Evolutionary conservation across 2,888 invertebrate genomes (phyloP).

Genomic region (Ophion ventricosus): DNA sequence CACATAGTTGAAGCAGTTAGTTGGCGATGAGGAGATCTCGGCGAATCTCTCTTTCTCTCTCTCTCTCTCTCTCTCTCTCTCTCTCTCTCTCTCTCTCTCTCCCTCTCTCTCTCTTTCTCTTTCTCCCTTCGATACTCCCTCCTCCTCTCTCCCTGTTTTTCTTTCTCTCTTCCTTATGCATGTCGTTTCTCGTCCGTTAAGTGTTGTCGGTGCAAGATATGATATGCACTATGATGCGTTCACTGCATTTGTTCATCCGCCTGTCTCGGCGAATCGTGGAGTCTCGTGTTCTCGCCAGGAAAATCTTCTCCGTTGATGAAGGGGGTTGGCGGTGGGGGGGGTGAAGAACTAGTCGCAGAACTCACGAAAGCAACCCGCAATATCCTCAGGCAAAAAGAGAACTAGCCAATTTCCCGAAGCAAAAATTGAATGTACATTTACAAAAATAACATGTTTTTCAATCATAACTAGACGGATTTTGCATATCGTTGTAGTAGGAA

Average conservation of each 20-base stretch:
- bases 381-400: conserved; percentile 44
- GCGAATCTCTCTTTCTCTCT: conserved; percentile 42
- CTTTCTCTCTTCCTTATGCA: conserved; percentile 30
- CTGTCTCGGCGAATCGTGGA: conserved; percentile 46
- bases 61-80: conserved; percentile 16
- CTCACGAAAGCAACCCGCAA: conserved; percentile 48
- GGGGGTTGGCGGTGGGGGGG: not conserved
- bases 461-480: not conserved
- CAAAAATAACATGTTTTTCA: not conserved
- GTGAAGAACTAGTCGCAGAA: conserved; percentile 21
- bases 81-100: conserved; percentile 23
- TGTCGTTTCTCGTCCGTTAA: conserved; percentile 46
- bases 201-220: conserved; percentile 51
- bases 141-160: conserved; percentile 27
- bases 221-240: conserved; percentile 51
- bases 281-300: conserved; percentile 26
- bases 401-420: not conserved
- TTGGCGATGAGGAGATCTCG: conserved; percentile 49
- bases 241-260: conserved; percentile 59
- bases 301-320: conserved; percentile 21
- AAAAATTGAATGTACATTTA: conserved; percentile 42
- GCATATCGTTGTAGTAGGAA: not conserved
- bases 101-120: conserved; percentile 28
- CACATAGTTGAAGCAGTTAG: conserved; percentile 51
- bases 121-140: conserved; percentile 10